phyloP scores from a whole-genome alignment of 2,888 invertebrate genomes.

The Phalera bucephala region DNA sequence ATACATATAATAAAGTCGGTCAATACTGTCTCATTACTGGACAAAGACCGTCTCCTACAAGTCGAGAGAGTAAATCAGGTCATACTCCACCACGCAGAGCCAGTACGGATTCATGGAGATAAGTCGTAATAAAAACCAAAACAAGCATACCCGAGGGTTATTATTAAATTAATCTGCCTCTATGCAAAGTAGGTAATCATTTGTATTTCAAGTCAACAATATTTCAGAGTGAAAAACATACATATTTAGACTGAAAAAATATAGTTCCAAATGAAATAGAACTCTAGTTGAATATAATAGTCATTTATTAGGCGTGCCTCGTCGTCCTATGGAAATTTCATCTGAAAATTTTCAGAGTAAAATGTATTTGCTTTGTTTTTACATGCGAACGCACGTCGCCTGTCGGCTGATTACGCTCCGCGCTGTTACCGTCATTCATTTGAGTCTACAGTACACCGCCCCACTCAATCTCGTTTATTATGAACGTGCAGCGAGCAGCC shows the following conservation, averaged over 20 bases:
- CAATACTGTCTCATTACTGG: no score
- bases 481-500: constrained; percentile 66
- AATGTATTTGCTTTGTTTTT: constrained; percentile 68
- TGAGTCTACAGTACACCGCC: constrained; percentile 65
- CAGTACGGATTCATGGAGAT: no score
- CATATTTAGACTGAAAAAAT: no score
- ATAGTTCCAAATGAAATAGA: constrained; percentile 24
- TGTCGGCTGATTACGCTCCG: constrained; percentile 71
- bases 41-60: no score
- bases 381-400: constrained; percentile 63
- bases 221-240: not conserved
- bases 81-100: no score
- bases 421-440: constrained; percentile 75
- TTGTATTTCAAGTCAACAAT: constrained; percentile 6
- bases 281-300: constrained; percentile 35
- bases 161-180: not conserved
- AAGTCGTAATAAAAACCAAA: no score
- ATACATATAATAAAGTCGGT: no score
- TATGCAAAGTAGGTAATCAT: not conserved
- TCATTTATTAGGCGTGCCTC: constrained; percentile 32
- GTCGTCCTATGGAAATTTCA: constrained; percentile 35
- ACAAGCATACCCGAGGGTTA: no score
- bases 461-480: constrained; percentile 80
- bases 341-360: constrained; percentile 45
- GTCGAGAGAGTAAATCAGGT: no score